Conservation (phyloP, 2,797 vertebrate species). For the Sorex maritimensis region DNA sequence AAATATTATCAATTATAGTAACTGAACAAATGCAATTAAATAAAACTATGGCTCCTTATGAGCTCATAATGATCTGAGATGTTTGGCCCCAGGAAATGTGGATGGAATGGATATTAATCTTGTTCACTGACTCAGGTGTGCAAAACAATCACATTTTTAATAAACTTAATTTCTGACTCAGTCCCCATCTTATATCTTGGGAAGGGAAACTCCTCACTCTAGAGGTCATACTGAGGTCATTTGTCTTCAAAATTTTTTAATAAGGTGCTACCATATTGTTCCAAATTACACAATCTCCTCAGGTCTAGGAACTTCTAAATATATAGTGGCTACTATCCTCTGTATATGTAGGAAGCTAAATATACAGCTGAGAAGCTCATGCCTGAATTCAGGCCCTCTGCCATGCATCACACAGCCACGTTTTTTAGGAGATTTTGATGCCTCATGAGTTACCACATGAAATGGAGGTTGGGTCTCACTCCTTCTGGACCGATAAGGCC, state of each 20-base stretch:
- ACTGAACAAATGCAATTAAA: conserved; percentile 87
- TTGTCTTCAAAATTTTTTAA: conserved; percentile 47
- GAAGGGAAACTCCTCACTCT: background rate
- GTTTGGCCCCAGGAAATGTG: conserved; percentile 86
- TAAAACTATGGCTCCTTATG: conserved; percentile 82
- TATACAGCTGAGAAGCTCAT: background rate
- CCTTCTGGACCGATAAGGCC: background rate
- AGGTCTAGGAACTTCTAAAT: conserved; percentile 25
- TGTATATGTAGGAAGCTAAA: background rate
- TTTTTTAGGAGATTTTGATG: background rate
- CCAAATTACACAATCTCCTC: background rate
- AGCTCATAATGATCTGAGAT: conserved; percentile 82
- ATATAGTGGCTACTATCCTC: background rate
- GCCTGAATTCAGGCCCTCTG: background rate
- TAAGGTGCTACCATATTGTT: background rate
- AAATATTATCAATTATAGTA: conserved; percentile 86
- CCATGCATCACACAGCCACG: background rate
- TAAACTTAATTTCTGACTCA: conserved; percentile 78
- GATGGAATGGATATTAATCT: conserved; percentile 80
- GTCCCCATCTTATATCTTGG: conserved; percentile 22
- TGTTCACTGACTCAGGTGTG: conserved; percentile 82
- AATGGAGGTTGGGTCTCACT: background rate
- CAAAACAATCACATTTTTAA: conserved; percentile 79
- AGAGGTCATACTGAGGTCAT: conserved; percentile 68
- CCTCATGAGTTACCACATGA: background rate